Conservation (phyloP, 2,888 invertebrate genomes). For the Acanthoscelides obtectus region DNA sequence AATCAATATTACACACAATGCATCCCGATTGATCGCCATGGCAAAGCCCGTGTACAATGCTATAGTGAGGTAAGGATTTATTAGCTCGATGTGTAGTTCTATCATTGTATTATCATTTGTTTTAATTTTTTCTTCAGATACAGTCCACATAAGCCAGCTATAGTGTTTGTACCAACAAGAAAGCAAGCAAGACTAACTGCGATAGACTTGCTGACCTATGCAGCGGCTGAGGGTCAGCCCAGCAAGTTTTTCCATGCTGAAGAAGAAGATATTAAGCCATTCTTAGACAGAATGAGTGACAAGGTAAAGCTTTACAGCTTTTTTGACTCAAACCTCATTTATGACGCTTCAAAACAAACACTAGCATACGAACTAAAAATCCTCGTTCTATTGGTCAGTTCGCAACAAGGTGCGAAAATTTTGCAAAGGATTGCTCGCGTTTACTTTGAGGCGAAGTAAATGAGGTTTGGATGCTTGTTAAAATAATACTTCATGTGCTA, state of each 20-base stretch:
- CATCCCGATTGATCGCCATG: conserved; percentile 93
- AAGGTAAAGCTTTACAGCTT: conserved; percentile 65
- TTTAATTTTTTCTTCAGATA: conserved; percentile 62
- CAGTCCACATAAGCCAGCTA: conserved; percentile 78
- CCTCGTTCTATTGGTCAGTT: too few species aligned
- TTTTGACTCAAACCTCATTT: too few species aligned
- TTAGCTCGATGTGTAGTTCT: too few species aligned
- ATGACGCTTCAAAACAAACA: too few species aligned
- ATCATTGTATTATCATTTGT: too few species aligned
- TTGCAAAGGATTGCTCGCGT: too few species aligned
- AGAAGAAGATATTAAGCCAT: conserved; percentile 81
- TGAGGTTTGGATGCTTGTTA: too few species aligned
- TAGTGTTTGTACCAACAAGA: conserved; percentile 87
- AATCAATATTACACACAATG: conserved; percentile 96
- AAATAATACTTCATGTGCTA: too few species aligned
- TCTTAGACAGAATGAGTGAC: conserved; percentile 81
- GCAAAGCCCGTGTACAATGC: conserved; percentile 96
- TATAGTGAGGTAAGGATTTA: conserved; percentile 49
- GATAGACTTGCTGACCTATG: conserved; percentile 90
- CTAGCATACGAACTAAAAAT: too few species aligned
- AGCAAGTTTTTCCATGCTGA: conserved; percentile 87
- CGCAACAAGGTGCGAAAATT: too few species aligned
- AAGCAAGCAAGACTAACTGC: conserved; percentile 92
- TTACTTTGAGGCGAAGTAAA: too few species aligned
- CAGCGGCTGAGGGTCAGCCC: conserved; percentile 83